Evolutionary conservation across 2,797 vertebrate species (phyloP), one percentile per base, ranked within the genome.

Genomic region (Cyclura pinguis): DNA sequence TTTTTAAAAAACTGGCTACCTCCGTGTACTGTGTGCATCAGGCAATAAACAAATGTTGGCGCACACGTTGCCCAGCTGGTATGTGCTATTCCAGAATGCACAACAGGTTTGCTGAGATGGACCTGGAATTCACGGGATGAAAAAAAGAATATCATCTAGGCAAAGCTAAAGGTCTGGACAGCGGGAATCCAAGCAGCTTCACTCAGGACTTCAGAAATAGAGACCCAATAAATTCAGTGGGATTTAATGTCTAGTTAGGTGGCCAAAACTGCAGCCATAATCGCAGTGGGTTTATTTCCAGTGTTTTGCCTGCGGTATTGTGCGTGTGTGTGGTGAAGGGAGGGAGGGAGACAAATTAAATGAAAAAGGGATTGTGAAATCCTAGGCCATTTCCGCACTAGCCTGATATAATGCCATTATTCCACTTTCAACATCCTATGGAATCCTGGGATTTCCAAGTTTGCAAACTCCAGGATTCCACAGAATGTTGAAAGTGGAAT

Each of bases 281-380:
- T 29, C 6, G 2, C 67, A 69, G 32, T 29, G 27, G 67, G 67
- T 29, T 69, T 29, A 69, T 69, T 69, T 69, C 67, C 29, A 32
- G 67, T 69, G 67, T 69, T 69, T 69, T 69, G 27, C 20, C 3
- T 20, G 16, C 18, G 1, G 16, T 59, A 18, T 59, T 20, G 59
- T 59, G 18, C 20, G 59, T 59, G 55, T 59, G 16, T 69, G 27
- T 29, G 67, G 29, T 29, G 3, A 32, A 69, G 27, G 29, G 14
- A 20, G 59, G 59, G 35, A 29, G 35, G 52, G 8, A 14, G 0
- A 12, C 0, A 4, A 10, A 1, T 1, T 5, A 5, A 16, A 7
- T 1, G 4, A 6, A 0, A 5, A 0, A 5, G 0, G 16, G 35
- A 32, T 13, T n/a, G 69, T 72, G 9, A 12, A 24, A 38, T 59